Conservation (phyloP, 2,797 vertebrate genomes). For the Urocyon cinereoargenteus region DNA sequence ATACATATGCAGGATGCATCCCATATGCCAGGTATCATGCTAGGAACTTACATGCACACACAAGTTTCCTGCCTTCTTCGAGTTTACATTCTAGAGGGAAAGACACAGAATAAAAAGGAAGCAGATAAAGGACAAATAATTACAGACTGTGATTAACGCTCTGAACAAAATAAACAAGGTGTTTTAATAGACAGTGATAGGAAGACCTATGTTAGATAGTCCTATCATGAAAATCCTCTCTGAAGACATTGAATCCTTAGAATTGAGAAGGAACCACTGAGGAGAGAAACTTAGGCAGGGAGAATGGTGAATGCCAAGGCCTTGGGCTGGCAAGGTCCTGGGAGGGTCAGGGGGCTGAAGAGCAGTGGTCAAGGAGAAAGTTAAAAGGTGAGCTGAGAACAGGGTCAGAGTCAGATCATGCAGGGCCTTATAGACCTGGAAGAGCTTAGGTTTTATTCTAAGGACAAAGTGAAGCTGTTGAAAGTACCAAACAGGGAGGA, state of each 20-base stretch:
- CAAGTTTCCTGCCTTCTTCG: background rate
- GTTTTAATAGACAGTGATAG: background rate
- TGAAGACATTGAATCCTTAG: background rate
- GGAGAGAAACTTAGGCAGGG: background rate
- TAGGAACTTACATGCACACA: background rate
- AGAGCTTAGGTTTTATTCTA: background rate
- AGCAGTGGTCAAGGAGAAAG: background rate
- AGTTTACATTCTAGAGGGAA: background rate
- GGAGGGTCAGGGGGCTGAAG: background rate
- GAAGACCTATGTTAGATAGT: background rate
- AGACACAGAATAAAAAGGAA: background rate
- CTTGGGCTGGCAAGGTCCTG: background rate
- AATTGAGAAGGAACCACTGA: background rate
- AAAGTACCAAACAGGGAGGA: background rate
- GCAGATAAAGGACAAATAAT: background rate
- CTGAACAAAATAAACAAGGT: background rate
- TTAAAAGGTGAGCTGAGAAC: background rate
- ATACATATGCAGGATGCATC: background rate
- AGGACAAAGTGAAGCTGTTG: background rate
- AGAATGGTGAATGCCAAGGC: background rate
- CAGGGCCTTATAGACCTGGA: background rate
- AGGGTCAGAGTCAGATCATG: background rate
- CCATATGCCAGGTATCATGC: fast-evolving
- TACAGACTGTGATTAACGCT: background rate
- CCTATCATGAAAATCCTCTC: background rate